Evolutionary conservation across 1,140 invertebrate species (phyloP), one percentile per base, ranked within the genome.

Genomic region (Drosophila aff.): DNA sequence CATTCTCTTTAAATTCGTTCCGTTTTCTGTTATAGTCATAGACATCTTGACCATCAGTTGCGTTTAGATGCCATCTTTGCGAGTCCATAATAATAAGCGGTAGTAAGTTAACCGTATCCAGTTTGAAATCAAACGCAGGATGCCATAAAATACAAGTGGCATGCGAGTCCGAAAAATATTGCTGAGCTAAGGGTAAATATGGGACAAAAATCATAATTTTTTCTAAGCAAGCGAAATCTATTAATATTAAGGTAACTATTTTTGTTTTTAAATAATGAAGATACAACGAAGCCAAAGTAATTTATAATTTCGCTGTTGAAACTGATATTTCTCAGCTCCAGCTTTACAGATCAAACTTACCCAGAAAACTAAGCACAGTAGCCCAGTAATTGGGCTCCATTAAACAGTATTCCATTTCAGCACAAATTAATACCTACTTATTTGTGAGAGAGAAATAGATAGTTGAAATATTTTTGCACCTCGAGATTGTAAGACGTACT

Each of bases 131-230:
- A 44, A 89, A 90, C 1, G 57, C 43, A 3, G 69, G 18, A 47
- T 92, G 75, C 84, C 81, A 75, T 23, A 92, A 38, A 49, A 92
- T 68, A 50, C 91, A 92, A n/a, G 78, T 91, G 9, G 82, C 26
- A 67, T 80, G 77, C 0, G 74, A 76, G 13, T 83, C 58, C 28
- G 36, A 38, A 43, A 86, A 79, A 49, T 73, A 86, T 65, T 85
- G 63, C 49, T 83, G 84, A 38, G 77, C 91, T 91, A 36, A 28
- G 59, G 26, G 28, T 26, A 46, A 26, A 44, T 18, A 36, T 16
- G 4, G 16, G 16, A 18, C 8, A 18, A 43, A 18, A 4, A 44
- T 18, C 41, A 43, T 13, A 0, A 21, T 23, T 43, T 43, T n/a
- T 43, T 8, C 5, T 38, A 9, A 36, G 3, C 11, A 4, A 38